Conservation (phyloP, 2,797 vertebrate species). For the Cossypha caffra region DNA sequence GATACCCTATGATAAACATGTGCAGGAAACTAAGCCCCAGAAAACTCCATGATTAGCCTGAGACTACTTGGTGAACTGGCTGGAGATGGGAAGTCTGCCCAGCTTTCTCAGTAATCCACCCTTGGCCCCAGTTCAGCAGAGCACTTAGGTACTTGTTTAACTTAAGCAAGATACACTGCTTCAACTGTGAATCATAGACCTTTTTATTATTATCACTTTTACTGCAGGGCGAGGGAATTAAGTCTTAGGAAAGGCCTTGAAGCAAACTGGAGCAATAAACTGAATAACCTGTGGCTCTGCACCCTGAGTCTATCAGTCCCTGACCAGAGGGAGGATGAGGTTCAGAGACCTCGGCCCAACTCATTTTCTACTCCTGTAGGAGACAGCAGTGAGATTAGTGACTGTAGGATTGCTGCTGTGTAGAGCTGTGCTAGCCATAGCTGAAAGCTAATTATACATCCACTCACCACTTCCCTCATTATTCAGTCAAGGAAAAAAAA, state of each 20-base stretch:
- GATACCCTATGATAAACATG: background rate
- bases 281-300: background rate
- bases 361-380: background rate
- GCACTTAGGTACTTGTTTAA: constrained; percentile 52
- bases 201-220: constrained; percentile 31
- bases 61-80: constrained; percentile 41
- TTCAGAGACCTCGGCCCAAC: background rate
- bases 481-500: constrained; percentile 10
- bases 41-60: constrained; percentile 15
- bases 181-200: constrained; percentile 28
- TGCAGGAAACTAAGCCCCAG: constrained; percentile 27
- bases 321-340: background rate
- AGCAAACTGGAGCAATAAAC: background rate
- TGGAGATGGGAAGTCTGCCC: constrained; percentile 46
- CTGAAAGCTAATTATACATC: constrained; percentile 56
- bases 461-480: constrained; percentile 5
- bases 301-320: background rate
- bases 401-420: background rate
- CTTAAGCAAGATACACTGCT: constrained; percentile 17
- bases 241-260: background rate
- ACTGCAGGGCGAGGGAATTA: background rate
- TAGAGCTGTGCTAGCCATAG: background rate
- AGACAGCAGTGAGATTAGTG: background rate
- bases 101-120: constrained; percentile 34
- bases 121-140: constrained; percentile 43